These are phyloP conservation scores for Gerris lacustris DNA, from an alignment of 2,888 invertebrate genomes.

Conservation along the genomic window DNA sequence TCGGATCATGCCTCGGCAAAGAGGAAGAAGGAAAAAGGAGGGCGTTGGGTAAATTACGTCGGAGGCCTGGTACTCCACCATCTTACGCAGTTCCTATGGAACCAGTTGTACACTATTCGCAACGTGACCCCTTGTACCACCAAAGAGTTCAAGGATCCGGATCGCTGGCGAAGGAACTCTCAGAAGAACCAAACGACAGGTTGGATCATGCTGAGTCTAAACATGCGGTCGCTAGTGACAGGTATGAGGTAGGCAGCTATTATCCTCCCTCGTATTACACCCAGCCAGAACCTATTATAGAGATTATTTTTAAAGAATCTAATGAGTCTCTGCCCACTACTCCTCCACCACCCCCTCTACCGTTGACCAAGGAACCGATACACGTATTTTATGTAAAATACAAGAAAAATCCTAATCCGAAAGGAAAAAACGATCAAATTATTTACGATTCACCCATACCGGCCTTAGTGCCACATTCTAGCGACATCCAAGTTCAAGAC, in stretches of 20 bases:
- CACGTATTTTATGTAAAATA: conserved; percentile 86
- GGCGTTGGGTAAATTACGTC: conserved; percentile 12
- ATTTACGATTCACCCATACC: conserved; percentile 70
- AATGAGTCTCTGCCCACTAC: conserved; percentile 60
- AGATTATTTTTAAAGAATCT: conserved; percentile 82
- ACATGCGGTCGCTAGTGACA: neutral
- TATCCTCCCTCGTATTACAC: conserved; percentile 43
- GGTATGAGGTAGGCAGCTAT: neutral
- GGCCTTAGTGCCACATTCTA: conserved; percentile 58
- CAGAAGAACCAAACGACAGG: conserved; percentile 24
- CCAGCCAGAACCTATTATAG: conserved; percentile 71
- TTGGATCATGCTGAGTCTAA: neutral
- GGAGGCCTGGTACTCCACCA: conserved; percentile 38
- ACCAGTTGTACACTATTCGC: conserved; percentile 64
- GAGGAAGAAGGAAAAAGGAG: conserved; percentile 15
- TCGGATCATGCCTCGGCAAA: conserved; percentile 2
- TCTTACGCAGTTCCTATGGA: conserved; percentile 72
- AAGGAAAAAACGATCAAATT: conserved; percentile 46
- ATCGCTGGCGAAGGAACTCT: conserved; percentile 15
- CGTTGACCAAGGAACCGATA: conserved; percentile 65
- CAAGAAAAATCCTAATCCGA: conserved; percentile 63
- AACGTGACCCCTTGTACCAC: conserved; percentile 64
- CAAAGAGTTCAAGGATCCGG: conserved; percentile 38
- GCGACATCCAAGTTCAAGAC: conserved; percentile 39
- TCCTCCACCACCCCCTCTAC: conserved; percentile 40